phyloP scores from a whole-genome alignment of 92 coral and sea anemone genomes.

The Galaxea fascicularis region DNA sequence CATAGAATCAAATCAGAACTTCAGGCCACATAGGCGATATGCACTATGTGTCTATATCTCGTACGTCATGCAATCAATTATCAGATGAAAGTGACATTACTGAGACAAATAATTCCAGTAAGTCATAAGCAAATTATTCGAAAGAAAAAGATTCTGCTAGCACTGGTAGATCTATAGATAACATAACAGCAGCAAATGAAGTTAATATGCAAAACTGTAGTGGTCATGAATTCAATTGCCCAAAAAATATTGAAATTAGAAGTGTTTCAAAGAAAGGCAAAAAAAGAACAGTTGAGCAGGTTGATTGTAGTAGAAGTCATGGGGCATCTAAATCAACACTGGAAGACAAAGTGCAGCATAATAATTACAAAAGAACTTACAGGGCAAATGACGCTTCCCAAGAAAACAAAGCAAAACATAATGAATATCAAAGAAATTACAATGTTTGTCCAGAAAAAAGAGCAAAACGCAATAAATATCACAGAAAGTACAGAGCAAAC shows the following conservation, averaged over 20 bases:
- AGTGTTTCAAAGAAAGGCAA: not conserved
- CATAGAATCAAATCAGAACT: too few species aligned
- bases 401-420: slow-evolving; percentile 41
- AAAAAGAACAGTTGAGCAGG: not conserved
- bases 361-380: slow-evolving; percentile 20
- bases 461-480: slow-evolving; percentile 4
- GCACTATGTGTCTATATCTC: not conserved
- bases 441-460: not conserved
- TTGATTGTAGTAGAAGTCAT: not conserved
- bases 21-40: not conserved
- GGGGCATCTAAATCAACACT: not conserved
- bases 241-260: not conserved
- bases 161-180: not conserved
- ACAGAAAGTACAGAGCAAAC: slow-evolving; percentile 22
- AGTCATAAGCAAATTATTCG: not conserved
- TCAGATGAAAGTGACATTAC: not conserved
- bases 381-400: slow-evolving; percentile 28
- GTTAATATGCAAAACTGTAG: not conserved
- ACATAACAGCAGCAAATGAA: not conserved
- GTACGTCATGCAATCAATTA: not conserved
- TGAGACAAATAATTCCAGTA: not conserved
- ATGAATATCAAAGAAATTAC: not conserved
- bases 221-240: not conserved
- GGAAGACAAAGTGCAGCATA: slow-evolving; percentile 12
- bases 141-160: not conserved